Evolutionary conservation across 2,888 invertebrate genomes (phyloP), one percentile per base, ranked within the genome.

Genomic region (Euspilapteryx auroguttella): DNA sequence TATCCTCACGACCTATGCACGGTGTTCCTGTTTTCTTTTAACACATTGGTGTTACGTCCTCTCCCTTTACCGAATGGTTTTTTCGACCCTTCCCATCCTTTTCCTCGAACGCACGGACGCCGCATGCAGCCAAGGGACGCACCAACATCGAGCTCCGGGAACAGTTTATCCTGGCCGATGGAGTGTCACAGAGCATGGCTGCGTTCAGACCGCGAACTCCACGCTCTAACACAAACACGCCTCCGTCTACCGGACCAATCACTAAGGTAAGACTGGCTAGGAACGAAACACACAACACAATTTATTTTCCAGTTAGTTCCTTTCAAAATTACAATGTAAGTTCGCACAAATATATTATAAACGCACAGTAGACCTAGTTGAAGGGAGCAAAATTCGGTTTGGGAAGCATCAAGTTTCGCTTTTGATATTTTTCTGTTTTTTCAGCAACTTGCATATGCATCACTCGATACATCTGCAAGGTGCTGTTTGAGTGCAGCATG

Each of bases 131-230:
- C 81, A 96, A 97, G 83, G 98, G 98, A 81, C 91, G 98, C 80
- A 97, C 97, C 78, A 99, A 99, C 85, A 92, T 97, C 81, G 97
- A 98, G 82, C 87, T 99, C 63, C 87, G 98, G 63, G 98, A 98
- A 79, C 94, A 96, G 81, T 98, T 98, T 83, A 94, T 96, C 73
- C 82, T 98, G 81, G 96, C 98, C 52, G 92, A 95, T 68, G 97
- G 98, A 63, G 95, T 95, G 47, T 93, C 94, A 64, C 98, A 99
- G 83, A 92, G 93, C 64, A 97, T 99, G 96, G 89, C 95, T 56
- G 93, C 94, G 55, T 99, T 99, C 86, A 90, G 90, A 79, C 87
- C 96, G 62, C 94, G 94, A 80, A 88, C 91, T 63, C 87, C 89
- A 62, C 86, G 88, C 62, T 85, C 87, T 63, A 88, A 87, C 55